Base-by-base conservation (phyloP, 2,888 invertebrate genomes). In the Spodoptera littoralis region DNA sequence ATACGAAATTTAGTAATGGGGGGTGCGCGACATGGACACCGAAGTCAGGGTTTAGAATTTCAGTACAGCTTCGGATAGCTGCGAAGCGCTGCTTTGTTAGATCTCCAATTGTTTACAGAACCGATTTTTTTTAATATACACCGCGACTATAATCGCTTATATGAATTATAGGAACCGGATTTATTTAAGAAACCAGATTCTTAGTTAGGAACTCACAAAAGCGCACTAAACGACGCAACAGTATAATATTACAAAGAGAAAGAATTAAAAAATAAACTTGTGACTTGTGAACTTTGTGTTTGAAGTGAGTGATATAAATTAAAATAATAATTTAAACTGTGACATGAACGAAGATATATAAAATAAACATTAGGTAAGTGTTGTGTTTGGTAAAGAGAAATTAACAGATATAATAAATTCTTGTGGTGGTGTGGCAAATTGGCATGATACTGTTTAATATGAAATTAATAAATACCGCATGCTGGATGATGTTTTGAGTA, bases 61-160 rank as follows among this genome's bases (percentile, higher is more conserved):
- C 94, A 94, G 94, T 94, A 88, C 86, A 93, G 93, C 94, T 93
- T 94, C 94, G 94, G 94, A 94, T 94, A 90, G 94, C 94, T 88
- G 84, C 92, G 93, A 90, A 90, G 91, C 92, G 91, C 88, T 86
- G 90, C 93, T 93, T 94, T 94, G 94, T 94, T 92, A 88, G 90
- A 87, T 86, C 85, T 88, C 77, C 90, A 88, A 93, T 94, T 94
- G 94, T 94, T 93, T 93, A 91, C 88, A 84, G 86, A 89, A 84
- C 77, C 84, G 80, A 89, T 92, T 93, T 90, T 92, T 93, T 92
- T 88, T 86, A 75, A 82, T 83, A 84, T 77, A 77, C 80, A 72
- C 52, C 85, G 86, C 83, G 82, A 76, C 84, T 84, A 83, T 83
- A 84, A 84, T 83, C 57, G 65, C 65, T 41, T 65, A 56, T 62